Base-by-base conservation (phyloP, 1,140 invertebrate genomes). In the Drosophila cardini region DNA sequence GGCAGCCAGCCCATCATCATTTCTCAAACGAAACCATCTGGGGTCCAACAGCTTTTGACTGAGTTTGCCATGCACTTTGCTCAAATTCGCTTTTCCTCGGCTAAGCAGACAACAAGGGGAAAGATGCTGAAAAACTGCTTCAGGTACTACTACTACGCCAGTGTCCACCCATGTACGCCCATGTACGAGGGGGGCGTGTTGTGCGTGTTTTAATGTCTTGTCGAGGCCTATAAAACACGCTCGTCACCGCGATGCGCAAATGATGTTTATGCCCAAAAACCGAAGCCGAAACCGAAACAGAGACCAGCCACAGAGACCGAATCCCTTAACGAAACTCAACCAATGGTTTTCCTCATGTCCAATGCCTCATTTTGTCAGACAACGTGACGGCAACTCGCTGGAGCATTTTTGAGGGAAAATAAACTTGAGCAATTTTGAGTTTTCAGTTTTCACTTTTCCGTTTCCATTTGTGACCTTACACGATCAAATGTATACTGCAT, bases 141-240 rank as follows among this genome's bases (percentile, higher is more conserved):
- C 83, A 89, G 83, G 83, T 87, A 83, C 52, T 26, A 2, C 21
- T 3, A 26, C 21, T 26, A 26, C 21, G 4, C 21, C 21, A 62
- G 57, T 74, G 52, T 62, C 79, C 68, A 56, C 46, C 36, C 36
- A n/a, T n/a, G n/a, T n/a, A n/a, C n/a, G 26, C 15, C 48, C 4
- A 11, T 40, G 8, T 21, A 55, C 67, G 72, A 57, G 62, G 69
- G 84, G 79, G 79, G 79, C 76, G 78, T 89, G 76, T 52, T 76
- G 76, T 79, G 76, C 64, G 68, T 71, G 70, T 80, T 87, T 87
- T 89, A 87, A 89, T 87, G 73, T 72, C 79, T 83, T 86, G 79
- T 83, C 80, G 79, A 73, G 83, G 83, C 72, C 76, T 83, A 86
- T 86, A 86, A 86, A 86, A 87, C 79, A 87, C 56, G 76, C 83